phyloP scores from a whole-genome alignment of 2,113 vertebrate species.

The Hippoglossus stenolepis region DNA sequence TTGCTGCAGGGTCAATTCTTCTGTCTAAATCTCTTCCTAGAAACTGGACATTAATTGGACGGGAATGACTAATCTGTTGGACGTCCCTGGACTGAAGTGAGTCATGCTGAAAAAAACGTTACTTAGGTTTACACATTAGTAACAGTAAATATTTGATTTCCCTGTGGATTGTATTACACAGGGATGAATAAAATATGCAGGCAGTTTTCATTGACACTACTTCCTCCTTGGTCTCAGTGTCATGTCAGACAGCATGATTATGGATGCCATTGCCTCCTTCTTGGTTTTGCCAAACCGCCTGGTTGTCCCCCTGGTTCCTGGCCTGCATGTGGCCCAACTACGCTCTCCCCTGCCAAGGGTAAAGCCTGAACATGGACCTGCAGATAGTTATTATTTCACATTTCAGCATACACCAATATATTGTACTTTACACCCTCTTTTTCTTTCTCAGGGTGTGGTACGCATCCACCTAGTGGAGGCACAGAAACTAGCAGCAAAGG shows the following conservation, averaged over 20 bases:
- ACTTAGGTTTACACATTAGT: conserved; percentile 4
- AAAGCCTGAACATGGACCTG: conserved; percentile 41
- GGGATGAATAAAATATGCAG: neutral
- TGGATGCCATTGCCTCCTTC: conserved; percentile 93
- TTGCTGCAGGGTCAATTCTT: neutral
- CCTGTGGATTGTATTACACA: neutral
- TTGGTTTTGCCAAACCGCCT: conserved; percentile 94
- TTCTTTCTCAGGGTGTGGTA: conserved; percentile 86
- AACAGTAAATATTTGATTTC: neutral
- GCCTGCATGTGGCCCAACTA: conserved; percentile 88
- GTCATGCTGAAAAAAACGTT: conserved; percentile 32
- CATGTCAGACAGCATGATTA: conserved; percentile 93
- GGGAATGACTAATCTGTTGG: conserved; percentile 92
- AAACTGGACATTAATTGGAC: conserved; percentile 95
- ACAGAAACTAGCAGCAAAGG: conserved; percentile 86
- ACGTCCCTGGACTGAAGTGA: conserved; percentile 95
- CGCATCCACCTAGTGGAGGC: conserved; percentile 90
- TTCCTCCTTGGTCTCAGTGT: conserved; percentile 74
- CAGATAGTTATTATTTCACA: neutral
- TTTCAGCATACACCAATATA: neutral
- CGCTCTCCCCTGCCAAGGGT: conserved; percentile 93
- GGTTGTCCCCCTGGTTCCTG: conserved; percentile 87
- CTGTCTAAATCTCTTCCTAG: conserved; percentile 70
- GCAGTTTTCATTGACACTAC: neutral
- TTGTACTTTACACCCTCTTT: neutral